Evolutionary conservation across 2,888 invertebrate species (phyloP).

Genomic region (Conistra vaccinii): DNA sequence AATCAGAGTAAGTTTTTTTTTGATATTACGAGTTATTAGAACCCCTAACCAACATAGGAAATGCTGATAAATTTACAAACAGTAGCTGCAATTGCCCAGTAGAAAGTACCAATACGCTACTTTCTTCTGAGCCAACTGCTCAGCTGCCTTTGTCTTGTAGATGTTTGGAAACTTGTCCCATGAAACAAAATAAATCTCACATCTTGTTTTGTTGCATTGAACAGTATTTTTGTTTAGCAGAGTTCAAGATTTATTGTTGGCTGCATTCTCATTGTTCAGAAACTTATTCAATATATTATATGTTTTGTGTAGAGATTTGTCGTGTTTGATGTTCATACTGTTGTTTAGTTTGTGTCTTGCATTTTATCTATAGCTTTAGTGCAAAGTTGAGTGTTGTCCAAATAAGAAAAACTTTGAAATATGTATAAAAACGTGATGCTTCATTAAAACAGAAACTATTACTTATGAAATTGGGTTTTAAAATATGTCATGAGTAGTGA

Average conservation of each 20-base stretch:
- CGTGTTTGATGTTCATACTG: neutral
- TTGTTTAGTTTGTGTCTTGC: neutral
- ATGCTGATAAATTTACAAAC: neutral
- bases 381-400: neutral
- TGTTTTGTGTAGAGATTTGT: neutral
- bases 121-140: neutral
- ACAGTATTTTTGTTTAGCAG: neutral
- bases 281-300: neutral
- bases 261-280: neutral
- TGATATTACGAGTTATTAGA: neutral
- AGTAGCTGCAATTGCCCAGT: neutral
- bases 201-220: neutral
- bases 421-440: neutral
- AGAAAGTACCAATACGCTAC: neutral
- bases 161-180: neutral
- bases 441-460: neutral
- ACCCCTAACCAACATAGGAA: neutral
- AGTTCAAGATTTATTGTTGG: neutral
- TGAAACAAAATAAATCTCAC: neutral
- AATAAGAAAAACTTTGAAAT: neutral
- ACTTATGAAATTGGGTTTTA: neutral
- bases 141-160: neutral
- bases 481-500: neutral
- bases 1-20: conserved; percentile 92
- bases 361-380: neutral